Percentiles rank a stretch among this genome's conserved stretches.
These are phyloP conservation scores for Malacoraja senta DNA, from an alignment of 2,797 vertebrate genomes.

Conservation along the genomic window DNA sequence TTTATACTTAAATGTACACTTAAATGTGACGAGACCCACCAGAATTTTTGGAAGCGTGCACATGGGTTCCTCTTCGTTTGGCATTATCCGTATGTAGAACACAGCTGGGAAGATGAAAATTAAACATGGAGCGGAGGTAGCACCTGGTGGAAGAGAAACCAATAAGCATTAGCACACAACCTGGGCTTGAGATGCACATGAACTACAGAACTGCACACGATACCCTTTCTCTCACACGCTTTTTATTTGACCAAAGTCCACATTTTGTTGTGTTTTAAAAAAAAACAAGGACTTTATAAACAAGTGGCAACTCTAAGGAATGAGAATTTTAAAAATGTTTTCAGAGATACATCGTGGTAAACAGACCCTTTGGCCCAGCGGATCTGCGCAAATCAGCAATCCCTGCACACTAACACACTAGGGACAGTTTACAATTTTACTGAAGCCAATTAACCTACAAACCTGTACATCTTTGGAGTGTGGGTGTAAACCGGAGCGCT, in stretches of 20 bases:
- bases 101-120: constrained; percentile 97
- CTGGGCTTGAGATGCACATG: neutral
- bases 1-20: too few relatives aligned
- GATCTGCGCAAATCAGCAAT: too few relatives aligned
- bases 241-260: neutral
- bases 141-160: constrained; percentile 60
- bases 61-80: constrained; percentile 82
- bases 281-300: neutral
- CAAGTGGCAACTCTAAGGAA: neutral
- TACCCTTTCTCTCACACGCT: neutral
- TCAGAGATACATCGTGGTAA: too few relatives aligned
- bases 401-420: too few relatives aligned
- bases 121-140: constrained; percentile 92
- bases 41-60: constrained; percentile 79
- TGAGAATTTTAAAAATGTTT: neutral
- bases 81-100: constrained; percentile 94
- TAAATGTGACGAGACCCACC: constrained; percentile 57
- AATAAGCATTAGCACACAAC: neutral
- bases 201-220: neutral
- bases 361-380: too few relatives aligned
- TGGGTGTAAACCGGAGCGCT: too few relatives aligned
- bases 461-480: too few relatives aligned
- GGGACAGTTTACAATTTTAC: too few relatives aligned
- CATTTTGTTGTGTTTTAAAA: neutral
- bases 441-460: too few relatives aligned